Evolutionary conservation across 2,888 invertebrate genomes (phyloP).

Genomic region (Pseudanteris insignis): DNA sequence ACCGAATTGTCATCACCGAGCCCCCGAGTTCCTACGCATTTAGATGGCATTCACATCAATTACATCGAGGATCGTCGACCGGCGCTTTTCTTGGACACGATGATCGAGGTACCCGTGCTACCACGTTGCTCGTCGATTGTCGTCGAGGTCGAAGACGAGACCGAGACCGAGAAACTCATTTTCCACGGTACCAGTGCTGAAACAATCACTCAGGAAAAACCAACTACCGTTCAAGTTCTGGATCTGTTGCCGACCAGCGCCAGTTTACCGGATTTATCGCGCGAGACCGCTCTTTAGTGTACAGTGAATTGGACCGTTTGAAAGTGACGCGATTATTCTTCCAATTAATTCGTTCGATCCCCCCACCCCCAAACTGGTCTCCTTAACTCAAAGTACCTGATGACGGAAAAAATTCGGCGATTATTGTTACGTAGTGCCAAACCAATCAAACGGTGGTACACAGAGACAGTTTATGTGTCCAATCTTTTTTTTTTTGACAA

Average conservation of each 20-base stretch:
- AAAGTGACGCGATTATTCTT: conserved; percentile 16
- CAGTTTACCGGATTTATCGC: conserved; percentile 62
- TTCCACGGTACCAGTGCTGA: conserved; percentile 69
- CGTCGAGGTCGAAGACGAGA: conserved; percentile 41
- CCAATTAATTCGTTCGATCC: not conserved
- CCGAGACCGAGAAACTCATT: conserved; percentile 63
- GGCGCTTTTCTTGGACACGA: conserved; percentile 29
- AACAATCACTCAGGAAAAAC: conserved; percentile 63
- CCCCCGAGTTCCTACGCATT: conserved; percentile 54
- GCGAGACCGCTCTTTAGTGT: conserved; percentile 57
- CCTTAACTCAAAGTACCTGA: conserved; percentile 19
- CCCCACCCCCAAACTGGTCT: not conserved
- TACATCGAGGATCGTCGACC: conserved; percentile 70
- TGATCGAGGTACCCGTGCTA: conserved; percentile 42
- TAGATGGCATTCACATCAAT: conserved; percentile 74
- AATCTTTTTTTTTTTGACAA: conserved; percentile 37
- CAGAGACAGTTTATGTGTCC: too few relatives aligned
- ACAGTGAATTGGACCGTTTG: conserved; percentile 7
- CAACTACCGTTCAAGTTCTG: conserved; percentile 51
- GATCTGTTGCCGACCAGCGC: conserved; percentile 58
- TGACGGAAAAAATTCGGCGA: conserved; percentile 2
- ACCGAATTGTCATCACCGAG: conserved; percentile 73
- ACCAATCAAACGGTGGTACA: conserved; percentile 6
- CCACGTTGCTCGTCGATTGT: conserved; percentile 50
- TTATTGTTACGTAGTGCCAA: conserved; percentile 24